Evolutionary conservation across 2,797 vertebrate genomes (phyloP), one percentile per base, ranked within the genome.

Genomic region (Moxostoma hubbsi): DNA sequence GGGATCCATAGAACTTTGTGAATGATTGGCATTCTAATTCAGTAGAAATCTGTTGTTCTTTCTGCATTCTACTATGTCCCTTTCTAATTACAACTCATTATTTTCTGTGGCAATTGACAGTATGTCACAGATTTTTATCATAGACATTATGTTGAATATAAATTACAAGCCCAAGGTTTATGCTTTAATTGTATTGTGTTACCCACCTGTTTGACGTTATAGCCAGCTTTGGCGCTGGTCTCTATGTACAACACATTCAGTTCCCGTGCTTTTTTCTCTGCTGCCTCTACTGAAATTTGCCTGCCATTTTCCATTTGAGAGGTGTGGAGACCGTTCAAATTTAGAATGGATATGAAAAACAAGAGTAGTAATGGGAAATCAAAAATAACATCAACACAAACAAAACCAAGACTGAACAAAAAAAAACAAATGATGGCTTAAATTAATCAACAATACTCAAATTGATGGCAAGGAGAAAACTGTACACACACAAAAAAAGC

Each of bases 171-270:
- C 24, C 10, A 36, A 62, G 15, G 18, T 50, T 67, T 81, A 16
- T 71, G 67, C 66, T 54, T 47, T 58, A 73, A 18, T 68, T 49
- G 43, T 24, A 13, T 43, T 13, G 10, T 18, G 82, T 87, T 86
- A 93, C 94, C 89, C 93, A 94, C 92, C 93, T 95, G 94, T 91
- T 93, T 93, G 90, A 93, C 89, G 88, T 93, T 92, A 94, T 90
- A 94, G 84, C 93, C 92, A 89, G 92, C 93, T 94, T 95, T 92
- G 93, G 94, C 92, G 81, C 94, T 94, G 90, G 90, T 95, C 92
- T 95, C 93, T 93, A 93, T 90, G 94, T 92, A 94, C 94, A 96
- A 93, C 93, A 95, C 89, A 92, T 87, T 94, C 92, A 96, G 91
- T 77, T 94, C 93, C 85, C 86, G 91, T 89, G 92, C 91, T 93